These are phyloP conservation scores for Plemyria rubiginata DNA, from an alignment of 2,888 invertebrate genomes.

Conservation along the genomic window DNA sequence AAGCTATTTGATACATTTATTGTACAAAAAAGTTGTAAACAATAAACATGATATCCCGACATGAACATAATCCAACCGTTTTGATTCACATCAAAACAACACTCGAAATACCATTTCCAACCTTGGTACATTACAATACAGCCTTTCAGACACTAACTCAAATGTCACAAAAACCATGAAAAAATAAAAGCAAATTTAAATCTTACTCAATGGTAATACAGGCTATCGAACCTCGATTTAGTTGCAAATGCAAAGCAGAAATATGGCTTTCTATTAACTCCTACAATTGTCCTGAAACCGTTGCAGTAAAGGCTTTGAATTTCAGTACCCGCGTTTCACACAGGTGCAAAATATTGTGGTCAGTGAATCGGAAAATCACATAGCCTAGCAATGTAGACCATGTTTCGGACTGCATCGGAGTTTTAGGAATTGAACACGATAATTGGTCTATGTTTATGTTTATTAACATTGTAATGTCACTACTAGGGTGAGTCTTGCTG, in stretches of 20 bases:
- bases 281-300: slow-evolving; percentile 29
- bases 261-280: slow-evolving; percentile 41
- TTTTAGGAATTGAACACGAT: background rate
- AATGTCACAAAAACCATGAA: background rate
- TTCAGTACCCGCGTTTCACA: slow-evolving; percentile 43
- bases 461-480: too few relatives aligned
- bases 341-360: slow-evolving; percentile 39
- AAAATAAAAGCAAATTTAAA: slow-evolving; percentile 1
- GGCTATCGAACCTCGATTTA: slow-evolving; percentile 8
- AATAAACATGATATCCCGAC: too few relatives aligned
- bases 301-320: slow-evolving; percentile 40
- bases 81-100: too few relatives aligned
- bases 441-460: background rate
- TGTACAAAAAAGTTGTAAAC: too few relatives aligned
- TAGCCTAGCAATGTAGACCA: slow-evolving; percentile 42
- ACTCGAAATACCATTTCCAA: background rate
- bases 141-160: background rate
- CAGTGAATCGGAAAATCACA: slow-evolving; percentile 51
- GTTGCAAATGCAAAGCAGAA: slow-evolving; percentile 8
- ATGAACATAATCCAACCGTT: too few relatives aligned
- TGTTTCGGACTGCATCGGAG: slow-evolving; percentile 21
- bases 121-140: background rate
- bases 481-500: too few relatives aligned
- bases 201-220: slow-evolving; percentile 12
- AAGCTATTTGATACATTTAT: too few relatives aligned